Evolutionary conservation across 2,797 vertebrate genomes (phyloP).

Genomic region (Hylomyscus alleni): DNA sequence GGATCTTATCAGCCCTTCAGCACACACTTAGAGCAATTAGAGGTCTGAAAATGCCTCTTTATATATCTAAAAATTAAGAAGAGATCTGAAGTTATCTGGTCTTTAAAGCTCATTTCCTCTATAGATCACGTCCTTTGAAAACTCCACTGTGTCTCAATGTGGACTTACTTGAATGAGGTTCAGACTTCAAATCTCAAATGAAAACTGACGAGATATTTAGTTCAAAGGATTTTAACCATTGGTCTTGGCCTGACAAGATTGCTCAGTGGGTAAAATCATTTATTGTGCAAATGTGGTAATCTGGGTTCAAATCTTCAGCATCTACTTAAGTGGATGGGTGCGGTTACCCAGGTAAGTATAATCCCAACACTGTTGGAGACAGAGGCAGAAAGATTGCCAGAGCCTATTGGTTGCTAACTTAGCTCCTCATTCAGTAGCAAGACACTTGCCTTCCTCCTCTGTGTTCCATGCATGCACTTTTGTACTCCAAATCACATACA

Average conservation of each 20-base stretch:
- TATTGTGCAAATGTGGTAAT: neutral
- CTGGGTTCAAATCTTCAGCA: neutral
- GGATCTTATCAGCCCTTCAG: constrained; percentile 85
- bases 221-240: constrained; percentile 80
- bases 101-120: constrained; percentile 79
- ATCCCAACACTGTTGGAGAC: neutral
- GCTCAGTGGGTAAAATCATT: neutral
- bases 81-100: constrained; percentile 85
- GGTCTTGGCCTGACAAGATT: neutral
- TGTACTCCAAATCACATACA: neutral
- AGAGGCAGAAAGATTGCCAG: neutral
- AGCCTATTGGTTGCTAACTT: neutral
- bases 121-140: constrained; percentile 82
- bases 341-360: no score
- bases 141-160: constrained; percentile 83
- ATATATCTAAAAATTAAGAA: constrained; percentile 87
- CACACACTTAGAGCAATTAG: constrained; percentile 88
- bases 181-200: constrained; percentile 82
- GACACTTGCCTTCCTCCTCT: neutral
- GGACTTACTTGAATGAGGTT: constrained; percentile 85
- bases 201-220: constrained; percentile 84
- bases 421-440: neutral
- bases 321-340: neutral
- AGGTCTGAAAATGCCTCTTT: constrained; percentile 84
- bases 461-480: neutral